Evolutionary conservation across 2,113 vertebrate genomes (phyloP).

Genomic region (Mustela nigripes): DNA sequence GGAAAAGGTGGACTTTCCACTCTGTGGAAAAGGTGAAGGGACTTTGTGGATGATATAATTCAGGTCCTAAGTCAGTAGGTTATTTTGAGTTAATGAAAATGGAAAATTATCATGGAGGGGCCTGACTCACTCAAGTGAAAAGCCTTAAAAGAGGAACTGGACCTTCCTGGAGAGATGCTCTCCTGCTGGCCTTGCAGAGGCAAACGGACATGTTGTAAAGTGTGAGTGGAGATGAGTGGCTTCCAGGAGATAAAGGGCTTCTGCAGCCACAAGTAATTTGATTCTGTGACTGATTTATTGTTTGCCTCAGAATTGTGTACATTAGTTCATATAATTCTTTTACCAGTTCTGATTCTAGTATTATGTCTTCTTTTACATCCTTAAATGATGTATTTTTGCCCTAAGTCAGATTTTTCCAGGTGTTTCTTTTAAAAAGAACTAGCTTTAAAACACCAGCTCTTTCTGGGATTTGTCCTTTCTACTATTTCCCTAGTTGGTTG

Average conservation of each 20-base stretch:
- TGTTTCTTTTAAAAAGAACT: not conserved
- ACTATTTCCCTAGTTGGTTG: not conserved
- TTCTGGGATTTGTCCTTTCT: not conserved
- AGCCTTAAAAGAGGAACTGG: not conserved
- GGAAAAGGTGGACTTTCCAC: not conserved
- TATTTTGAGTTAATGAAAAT: not conserved
- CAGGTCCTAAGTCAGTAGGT: not conserved
- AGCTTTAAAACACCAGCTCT: not conserved
- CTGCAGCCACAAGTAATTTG: not conserved
- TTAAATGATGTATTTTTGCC: not conserved
- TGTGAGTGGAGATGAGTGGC: not conserved
- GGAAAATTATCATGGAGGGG: not conserved
- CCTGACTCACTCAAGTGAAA: not conserved
- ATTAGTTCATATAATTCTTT: not conserved
- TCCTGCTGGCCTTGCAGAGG: not conserved
- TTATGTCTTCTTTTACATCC: not conserved
- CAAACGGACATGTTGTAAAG: not conserved
- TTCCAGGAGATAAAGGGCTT: not conserved
- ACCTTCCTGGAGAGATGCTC: not conserved
- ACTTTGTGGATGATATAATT: not conserved
- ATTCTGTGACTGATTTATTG: not conserved
- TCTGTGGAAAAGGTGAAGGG: not conserved
- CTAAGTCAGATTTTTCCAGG: not conserved
- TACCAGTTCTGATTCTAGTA: not conserved
- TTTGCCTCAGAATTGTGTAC: not conserved